Conservation (phyloP, 2,113 vertebrate species). For the Mormoops blainvillei region DNA sequence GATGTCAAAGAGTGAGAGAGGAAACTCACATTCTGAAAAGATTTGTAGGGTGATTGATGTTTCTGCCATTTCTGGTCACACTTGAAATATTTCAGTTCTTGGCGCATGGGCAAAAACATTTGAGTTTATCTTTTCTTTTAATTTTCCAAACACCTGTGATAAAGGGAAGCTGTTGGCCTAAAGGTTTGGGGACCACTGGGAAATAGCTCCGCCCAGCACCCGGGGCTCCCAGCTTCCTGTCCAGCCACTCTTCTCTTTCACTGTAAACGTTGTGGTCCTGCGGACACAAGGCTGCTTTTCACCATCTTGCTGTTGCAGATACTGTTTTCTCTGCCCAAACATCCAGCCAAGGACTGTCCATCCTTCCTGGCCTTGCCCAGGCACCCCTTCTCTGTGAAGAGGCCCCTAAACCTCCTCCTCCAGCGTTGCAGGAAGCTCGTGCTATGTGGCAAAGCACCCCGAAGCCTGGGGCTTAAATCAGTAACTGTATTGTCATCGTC, state of each 20-base stretch:
- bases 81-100: background rate
- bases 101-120: background rate
- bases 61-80: background rate
- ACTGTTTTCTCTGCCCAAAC: background rate
- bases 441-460: background rate
- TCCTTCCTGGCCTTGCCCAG: background rate
- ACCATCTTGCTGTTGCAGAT: background rate
- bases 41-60: background rate
- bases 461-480: background rate
- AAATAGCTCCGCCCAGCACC: background rate
- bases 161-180: too few species aligned
- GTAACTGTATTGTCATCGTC: fast-evolving
- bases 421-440: background rate
- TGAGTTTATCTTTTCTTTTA: background rate
- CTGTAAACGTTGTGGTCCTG: too few species aligned
- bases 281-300: background rate
- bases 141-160: background rate
- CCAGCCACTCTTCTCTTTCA: background rate
- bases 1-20: background rate
- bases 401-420: background rate
- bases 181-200: background rate
- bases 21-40: background rate
- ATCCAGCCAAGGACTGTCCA: background rate
- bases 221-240: background rate
- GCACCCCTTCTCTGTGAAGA: background rate